phyloP scores from a whole-genome alignment of 2,888 invertebrate genomes.

The Lasioglossum leucozonium region DNA sequence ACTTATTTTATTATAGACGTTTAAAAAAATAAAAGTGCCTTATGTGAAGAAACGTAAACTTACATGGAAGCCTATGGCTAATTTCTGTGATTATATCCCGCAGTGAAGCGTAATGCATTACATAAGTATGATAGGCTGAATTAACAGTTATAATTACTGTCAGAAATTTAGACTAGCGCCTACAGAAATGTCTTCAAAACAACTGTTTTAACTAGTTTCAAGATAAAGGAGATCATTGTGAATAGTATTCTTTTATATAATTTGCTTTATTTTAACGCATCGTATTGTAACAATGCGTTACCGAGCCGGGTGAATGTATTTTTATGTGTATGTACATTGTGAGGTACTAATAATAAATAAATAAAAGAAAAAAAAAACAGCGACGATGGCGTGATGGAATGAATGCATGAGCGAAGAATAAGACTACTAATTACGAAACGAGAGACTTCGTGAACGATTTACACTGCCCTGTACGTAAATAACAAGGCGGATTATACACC shows the following conservation, averaged over 20 bases:
- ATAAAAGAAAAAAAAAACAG: slow-evolving; percentile 26
- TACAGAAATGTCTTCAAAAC: slow-evolving; percentile 71
- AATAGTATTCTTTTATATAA: slow-evolving; percentile 79
- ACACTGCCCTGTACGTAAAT: slow-evolving; percentile 67
- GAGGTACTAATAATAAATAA: slow-evolving; percentile 54
- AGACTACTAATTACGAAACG: slow-evolving; percentile 63
- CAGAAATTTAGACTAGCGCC: slow-evolving; percentile 51
- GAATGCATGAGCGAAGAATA: slow-evolving; percentile 50
- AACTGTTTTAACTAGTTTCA: slow-evolving; percentile 70
- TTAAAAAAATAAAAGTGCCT: slow-evolving; percentile 59
- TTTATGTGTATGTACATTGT: slow-evolving; percentile 72
- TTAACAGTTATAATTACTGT: slow-evolving; percentile 39
- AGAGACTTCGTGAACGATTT: slow-evolving; percentile 63
- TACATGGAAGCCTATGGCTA: slow-evolving; percentile 61
- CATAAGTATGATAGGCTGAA: slow-evolving; percentile 53
- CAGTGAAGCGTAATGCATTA: slow-evolving; percentile 59
- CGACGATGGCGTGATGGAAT: slow-evolving; percentile 38
- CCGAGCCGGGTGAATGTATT: slow-evolving; percentile 63
- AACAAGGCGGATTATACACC: slow-evolving; percentile 71
- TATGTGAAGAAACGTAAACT: slow-evolving; percentile 59
- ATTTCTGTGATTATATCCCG: slow-evolving; percentile 71
- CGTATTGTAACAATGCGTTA: slow-evolving; percentile 63
- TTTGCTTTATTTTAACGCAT: slow-evolving; percentile 72
- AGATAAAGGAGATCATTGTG: slow-evolving; percentile 72
- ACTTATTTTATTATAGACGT: slow-evolving; percentile 60